Evolutionary conservation across 2,888 invertebrate genomes (phyloP), one percentile per base, ranked within the genome.

Genomic region (Sycophila texana): DNA sequence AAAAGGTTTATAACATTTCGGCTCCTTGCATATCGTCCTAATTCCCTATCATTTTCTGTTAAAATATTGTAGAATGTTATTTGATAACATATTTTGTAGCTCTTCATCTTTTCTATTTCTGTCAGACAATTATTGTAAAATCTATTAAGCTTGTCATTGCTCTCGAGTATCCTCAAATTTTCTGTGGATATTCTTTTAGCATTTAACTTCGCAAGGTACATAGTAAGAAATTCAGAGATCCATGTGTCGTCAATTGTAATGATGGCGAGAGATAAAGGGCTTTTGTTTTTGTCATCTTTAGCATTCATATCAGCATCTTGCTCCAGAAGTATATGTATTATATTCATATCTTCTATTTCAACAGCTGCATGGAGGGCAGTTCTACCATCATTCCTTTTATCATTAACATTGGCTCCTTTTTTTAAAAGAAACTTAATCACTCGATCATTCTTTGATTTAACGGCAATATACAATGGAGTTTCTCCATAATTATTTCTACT

Each of bases 381-480:
- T 67, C 63, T 61, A n/a, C 80, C 80, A 58, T 75, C 71, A 30
- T 76, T 76, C 22, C 73, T 72, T 16, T 61, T 72, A 7, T 60
- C 76, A 70, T 80, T 80, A 3, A 80, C 66, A n/a, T 65, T 13
- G 47, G 76, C 80, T 47, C 76, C 76, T 57, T 72, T 72, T 51
- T 76, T 80, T 16, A 80, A 55, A 22, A 80, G 61, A 47, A 76
- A 75, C 18, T 76, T 53, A 26, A 76, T 55, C 18, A 76, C 72
- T 5, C 39, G 63, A 26, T 73, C 49, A 55, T 66, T 73, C 5
- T 70, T 76, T 16, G 76, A 73, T 55, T 63, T 49, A 4, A 73
- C 76, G n/a, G 76, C 80, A 75, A 49, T 68, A 7, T 68, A 76
- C 13, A 80, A 55, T 63, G 65, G 58, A 39, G 39, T 70, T 47